Conservation (phyloP, 2,113 vertebrate species). For the Vimba vimba region DNA sequence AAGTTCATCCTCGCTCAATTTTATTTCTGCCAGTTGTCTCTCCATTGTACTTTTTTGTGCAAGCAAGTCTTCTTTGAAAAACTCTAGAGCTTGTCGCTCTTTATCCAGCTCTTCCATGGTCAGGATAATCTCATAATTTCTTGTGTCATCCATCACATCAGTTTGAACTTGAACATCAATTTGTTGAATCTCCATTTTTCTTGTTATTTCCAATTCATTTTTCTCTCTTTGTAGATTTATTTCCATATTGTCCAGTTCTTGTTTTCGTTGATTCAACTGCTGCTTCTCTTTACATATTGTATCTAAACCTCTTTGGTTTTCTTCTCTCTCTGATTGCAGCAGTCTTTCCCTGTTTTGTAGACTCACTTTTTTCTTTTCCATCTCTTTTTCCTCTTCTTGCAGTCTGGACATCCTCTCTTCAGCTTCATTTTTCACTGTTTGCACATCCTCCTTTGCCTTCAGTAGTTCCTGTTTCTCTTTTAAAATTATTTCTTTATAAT, state of each 20-base stretch:
- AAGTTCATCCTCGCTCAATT: constrained; percentile 19
- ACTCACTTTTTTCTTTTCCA: constrained; percentile 14
- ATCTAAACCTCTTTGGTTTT: background rate
- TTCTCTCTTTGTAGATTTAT: constrained; percentile 12
- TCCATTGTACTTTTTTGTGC: constrained; percentile 11
- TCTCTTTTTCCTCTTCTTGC: constrained; percentile 12
- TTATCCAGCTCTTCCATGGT: background rate
- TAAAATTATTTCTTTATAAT: constrained; percentile 26
- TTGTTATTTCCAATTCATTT: constrained; percentile 43
- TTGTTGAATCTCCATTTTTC: background rate
- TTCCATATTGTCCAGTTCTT: constrained; percentile 48
- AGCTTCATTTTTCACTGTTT: constrained; percentile 12
- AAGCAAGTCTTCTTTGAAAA: background rate
- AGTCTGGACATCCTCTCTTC: constrained; percentile 26
- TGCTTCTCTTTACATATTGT: constrained; percentile 21
- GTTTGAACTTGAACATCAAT: constrained; percentile 39
- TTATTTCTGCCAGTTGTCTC: background rate
- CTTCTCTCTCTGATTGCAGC: constrained; percentile 16
- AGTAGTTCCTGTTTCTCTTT: constrained; percentile 35
- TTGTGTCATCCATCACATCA: background rate
- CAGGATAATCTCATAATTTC: background rate
- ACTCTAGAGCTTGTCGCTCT: background rate
- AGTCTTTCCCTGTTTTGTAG: constrained; percentile 18
- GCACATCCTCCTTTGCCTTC: constrained; percentile 20
- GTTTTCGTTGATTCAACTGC: constrained; percentile 5